phyloP scores from a whole-genome alignment of 1,140 invertebrate genomes.

The Meteorus sp. region DNA sequence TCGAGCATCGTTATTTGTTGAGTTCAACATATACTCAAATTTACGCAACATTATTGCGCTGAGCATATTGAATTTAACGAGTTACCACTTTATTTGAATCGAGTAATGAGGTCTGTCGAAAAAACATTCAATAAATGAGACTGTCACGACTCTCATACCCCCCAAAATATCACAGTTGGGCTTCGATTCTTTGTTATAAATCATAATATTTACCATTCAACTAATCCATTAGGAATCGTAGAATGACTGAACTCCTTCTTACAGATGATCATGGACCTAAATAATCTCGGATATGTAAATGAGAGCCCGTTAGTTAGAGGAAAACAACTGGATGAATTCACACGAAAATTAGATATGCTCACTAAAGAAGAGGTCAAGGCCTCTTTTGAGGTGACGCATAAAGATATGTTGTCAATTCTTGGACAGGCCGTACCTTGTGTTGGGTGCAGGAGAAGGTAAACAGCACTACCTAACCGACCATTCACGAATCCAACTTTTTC shows the following conservation, averaged over 20 bases:
- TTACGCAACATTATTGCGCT: too few relatives aligned
- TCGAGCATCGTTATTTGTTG: too few relatives aligned
- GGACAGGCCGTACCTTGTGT: conserved; percentile 90
- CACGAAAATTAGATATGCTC: conserved; percentile 77
- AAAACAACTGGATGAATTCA: conserved; percentile 82
- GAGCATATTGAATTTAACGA: too few relatives aligned
- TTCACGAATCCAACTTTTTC: conserved; percentile 11
- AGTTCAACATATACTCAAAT: too few relatives aligned
- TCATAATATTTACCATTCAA: too few relatives aligned
- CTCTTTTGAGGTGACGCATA: conserved; percentile 80
- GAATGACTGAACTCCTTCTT: conserved; percentile 37
- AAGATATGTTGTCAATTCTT: conserved; percentile 79
- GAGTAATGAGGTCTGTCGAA: too few relatives aligned
- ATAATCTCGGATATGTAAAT: conserved; percentile 76
- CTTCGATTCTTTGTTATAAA: too few relatives aligned
- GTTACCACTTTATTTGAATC: too few relatives aligned
- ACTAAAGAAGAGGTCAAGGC: conserved; percentile 75
- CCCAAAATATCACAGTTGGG: too few relatives aligned
- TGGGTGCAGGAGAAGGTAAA: conserved; percentile 84
- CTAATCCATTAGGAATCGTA: too few relatives aligned
- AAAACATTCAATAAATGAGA: too few relatives aligned
- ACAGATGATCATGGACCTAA: conserved; percentile 93
- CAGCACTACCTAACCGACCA: background rate
- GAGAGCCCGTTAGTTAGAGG: conserved; percentile 75
- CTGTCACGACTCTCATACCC: too few relatives aligned